phyloP scores from a whole-genome alignment of 2,113 vertebrate genomes.

The Oplegnathus fasciatus region DNA sequence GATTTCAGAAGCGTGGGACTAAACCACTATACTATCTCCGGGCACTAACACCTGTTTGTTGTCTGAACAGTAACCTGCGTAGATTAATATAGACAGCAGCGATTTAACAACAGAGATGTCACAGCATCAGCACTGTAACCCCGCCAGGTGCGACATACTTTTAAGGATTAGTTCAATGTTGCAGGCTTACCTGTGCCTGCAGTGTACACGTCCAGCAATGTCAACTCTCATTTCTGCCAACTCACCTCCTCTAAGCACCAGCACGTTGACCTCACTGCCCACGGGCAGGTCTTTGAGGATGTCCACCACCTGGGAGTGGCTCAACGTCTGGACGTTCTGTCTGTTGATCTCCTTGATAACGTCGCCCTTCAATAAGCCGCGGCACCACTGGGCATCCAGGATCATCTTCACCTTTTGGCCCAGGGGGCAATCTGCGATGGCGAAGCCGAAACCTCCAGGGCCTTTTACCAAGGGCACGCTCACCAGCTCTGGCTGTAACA shows the following conservation, averaged over 20 bases:
- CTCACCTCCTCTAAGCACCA: slow-evolving; percentile 96
- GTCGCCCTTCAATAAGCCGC: slow-evolving; percentile 95
- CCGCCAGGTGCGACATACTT: slow-evolving; percentile 37
- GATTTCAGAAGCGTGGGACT: slow-evolving; percentile 38
- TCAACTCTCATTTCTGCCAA: background rate
- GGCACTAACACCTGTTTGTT: slow-evolving; percentile 39
- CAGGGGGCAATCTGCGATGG: slow-evolving; percentile 94
- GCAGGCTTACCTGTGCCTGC: slow-evolving; percentile 6
- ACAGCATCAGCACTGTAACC: slow-evolving; percentile 13
- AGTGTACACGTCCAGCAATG: background rate
- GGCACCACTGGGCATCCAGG: slow-evolving; percentile 98
- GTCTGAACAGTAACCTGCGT: slow-evolving; percentile 35
- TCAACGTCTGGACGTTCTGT: slow-evolving; percentile 95
- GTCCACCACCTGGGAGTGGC: slow-evolving; percentile 97
- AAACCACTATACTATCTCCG: slow-evolving; percentile 8
- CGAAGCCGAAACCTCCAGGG: slow-evolving; percentile 96
- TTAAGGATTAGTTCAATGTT: slow-evolving; percentile 19
- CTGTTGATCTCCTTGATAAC: slow-evolving; percentile 97
- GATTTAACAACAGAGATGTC: slow-evolving; percentile 33
- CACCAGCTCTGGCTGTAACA: slow-evolving; percentile 93
- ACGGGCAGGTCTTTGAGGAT: slow-evolving; percentile 96
- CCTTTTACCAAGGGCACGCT: slow-evolving; percentile 94
- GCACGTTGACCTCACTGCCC: slow-evolving; percentile 93
- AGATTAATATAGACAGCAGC: slow-evolving; percentile 46
- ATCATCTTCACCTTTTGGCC: slow-evolving; percentile 99